These are phyloP conservation scores for Petrosia ficiformis DNA, from an alignment of 37 sponge, comb jelly and placozoan species.

Conservation along the genomic window DNA sequence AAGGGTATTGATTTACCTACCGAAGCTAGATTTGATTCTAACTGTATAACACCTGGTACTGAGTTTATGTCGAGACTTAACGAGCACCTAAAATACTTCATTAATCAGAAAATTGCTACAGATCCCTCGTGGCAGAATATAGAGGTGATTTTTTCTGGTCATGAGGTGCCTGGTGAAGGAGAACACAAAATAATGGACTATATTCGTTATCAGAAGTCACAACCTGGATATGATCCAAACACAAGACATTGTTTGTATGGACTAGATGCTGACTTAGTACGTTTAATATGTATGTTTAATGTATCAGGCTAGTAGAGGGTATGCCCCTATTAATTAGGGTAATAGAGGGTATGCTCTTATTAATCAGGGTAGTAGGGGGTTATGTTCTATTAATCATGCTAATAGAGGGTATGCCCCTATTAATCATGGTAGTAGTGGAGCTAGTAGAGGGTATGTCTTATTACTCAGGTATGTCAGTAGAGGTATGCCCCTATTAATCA, in stretches of 20 bases:
- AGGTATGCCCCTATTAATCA: no score
- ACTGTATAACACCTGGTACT: conserved; percentile 89
- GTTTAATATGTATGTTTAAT: no score
- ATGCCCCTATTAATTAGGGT: no score
- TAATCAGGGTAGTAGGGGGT: no score
- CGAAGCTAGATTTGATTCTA: conserved; percentile 88
- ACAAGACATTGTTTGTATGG: conserved; percentile 98
- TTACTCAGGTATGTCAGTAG: no score
- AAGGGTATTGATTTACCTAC: conserved; percentile 6
- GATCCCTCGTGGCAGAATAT: conserved; percentile 91
- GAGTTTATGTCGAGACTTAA: conserved; percentile 92
- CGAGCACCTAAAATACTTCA: conserved; percentile 89
- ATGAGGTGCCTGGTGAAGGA: conserved; percentile 95
- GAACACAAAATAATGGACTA: conserved; percentile 99
- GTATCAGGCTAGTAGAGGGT: no score
- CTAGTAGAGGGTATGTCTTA: no score
- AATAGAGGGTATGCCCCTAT: no score
- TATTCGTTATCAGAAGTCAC: conserved; percentile 79
- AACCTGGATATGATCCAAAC: conserved; percentile 87
- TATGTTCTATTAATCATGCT: no score
- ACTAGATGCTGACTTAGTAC: conserved; percentile 97
- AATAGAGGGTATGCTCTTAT: no score
- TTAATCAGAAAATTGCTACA: conserved; percentile 87
- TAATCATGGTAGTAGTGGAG: no score
- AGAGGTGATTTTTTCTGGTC: conserved; percentile 89